Evolutionary conservation across 2,797 vertebrate species (phyloP).

Genomic region (Pygocentrus nattereri): DNA sequence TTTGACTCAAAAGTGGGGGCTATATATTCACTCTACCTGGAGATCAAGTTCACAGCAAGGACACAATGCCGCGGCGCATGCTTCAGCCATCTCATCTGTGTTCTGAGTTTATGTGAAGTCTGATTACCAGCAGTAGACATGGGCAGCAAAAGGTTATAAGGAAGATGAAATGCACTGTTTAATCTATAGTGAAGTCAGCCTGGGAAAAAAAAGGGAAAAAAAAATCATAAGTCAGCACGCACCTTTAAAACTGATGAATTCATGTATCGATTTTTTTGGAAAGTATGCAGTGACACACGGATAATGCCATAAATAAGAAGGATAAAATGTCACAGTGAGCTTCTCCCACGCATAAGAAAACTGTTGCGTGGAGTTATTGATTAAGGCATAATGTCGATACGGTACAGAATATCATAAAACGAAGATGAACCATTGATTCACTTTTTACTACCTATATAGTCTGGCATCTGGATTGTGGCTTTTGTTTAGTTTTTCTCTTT

Average conservation of each 20-base stretch:
- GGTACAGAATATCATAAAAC: slow-evolving; percentile 13
- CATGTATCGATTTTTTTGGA: slow-evolving; percentile 7
- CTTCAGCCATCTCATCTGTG: not conserved
- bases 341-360: not conserved
- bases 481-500: not conserved
- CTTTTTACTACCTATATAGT: not conserved
- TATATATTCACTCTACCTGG: not conserved
- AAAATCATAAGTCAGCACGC: not conserved
- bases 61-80: not conserved
- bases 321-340: not conserved
- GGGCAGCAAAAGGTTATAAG: not conserved
- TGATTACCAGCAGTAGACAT: not conserved
- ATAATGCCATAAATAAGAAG: slow-evolving; percentile 30
- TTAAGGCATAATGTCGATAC: slow-evolving; percentile 17
- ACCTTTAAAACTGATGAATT: slow-evolving; percentile 11
- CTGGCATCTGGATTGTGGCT: not conserved
- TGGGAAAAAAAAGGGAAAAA: not conserved
- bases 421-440: slow-evolving; percentile 10
- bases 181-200: not conserved
- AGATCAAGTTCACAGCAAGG: slow-evolving; percentile 1
- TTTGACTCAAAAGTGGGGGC: not conserved
- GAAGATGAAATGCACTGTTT: slow-evolving; percentile 9
- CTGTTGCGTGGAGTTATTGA: slow-evolving; percentile 12
- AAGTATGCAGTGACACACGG: not conserved
- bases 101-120: not conserved